phyloP scores from a whole-genome alignment of 2,888 invertebrate genomes.

The Lasioglossum zephyrum region DNA sequence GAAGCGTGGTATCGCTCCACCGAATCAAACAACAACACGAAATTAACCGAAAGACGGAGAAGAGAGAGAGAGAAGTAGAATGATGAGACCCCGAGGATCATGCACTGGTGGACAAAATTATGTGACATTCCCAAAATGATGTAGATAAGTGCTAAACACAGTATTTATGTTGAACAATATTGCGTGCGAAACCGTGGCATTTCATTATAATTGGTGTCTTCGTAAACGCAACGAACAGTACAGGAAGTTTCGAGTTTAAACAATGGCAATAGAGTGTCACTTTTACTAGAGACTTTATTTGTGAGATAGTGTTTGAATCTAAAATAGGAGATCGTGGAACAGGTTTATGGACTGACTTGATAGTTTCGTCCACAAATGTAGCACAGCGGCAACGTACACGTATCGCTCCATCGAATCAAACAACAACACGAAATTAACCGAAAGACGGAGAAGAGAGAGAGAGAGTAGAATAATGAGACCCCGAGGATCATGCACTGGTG shows the following conservation, averaged over 20 bases:
- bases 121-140: not conserved
- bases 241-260: not conserved
- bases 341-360: not conserved
- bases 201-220: not conserved
- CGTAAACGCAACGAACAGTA: not conserved
- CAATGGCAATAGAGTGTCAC: not conserved
- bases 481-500: not conserved
- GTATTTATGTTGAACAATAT: not conserved
- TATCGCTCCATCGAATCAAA: too few relatives aligned
- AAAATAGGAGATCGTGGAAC: not conserved
- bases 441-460: not conserved
- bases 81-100: not conserved
- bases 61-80: not conserved
- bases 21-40: slow-evolving; percentile 28
- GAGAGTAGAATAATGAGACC: not conserved
- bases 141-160: not conserved
- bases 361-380: not conserved
- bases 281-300: not conserved
- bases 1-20: slow-evolving; percentile 23
- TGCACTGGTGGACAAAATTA: not conserved
- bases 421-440: too few relatives aligned
- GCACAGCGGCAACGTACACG: not conserved
- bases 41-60: not conserved
- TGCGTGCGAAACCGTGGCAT: not conserved
- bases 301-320: not conserved